Percentiles rank a stretch among this genome's conserved stretches.
Evolutionary conservation across 1,140 invertebrate genomes (phyloP).

Genomic region (Aphelenchoides avenae): DNA sequence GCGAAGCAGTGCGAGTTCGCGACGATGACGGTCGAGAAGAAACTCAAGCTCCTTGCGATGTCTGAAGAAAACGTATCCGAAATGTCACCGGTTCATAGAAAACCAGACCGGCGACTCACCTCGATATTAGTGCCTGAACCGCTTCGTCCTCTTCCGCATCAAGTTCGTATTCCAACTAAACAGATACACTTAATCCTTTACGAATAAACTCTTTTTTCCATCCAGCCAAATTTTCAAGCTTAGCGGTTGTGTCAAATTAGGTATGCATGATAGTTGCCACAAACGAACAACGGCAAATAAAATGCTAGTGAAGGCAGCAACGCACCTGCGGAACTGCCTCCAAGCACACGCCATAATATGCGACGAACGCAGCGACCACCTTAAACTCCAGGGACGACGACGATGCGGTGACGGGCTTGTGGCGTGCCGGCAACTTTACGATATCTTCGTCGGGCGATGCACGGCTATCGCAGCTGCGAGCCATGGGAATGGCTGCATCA

Average conservation of each 20-base stretch:
- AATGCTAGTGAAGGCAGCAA: neutral
- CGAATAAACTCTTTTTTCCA: neutral
- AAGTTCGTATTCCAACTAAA: slow-evolving; percentile 35
- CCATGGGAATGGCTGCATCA: slow-evolving; percentile 1
- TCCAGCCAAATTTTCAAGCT: neutral
- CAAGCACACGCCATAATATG: neutral
- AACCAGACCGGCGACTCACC: slow-evolving; percentile 2
- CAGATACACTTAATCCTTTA: neutral
- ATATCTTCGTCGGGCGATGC: neutral
- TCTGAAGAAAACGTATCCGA: slow-evolving; percentile 12
- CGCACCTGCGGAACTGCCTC: neutral
- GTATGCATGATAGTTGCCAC: too few species aligned
- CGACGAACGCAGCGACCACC: neutral
- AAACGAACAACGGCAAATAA: neutral
- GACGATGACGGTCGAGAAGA: slow-evolving; percentile 33
- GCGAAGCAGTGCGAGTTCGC: slow-evolving; percentile 17
- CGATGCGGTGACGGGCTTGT: neutral
- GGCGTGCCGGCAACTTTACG: slow-evolving; percentile 2
- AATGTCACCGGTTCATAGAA: neutral
- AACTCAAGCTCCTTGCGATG: slow-evolving; percentile 35
- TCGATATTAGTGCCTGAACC: slow-evolving; percentile 23
- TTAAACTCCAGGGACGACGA: neutral
- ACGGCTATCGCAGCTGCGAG: slow-evolving; percentile 8
- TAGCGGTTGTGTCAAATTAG: too few species aligned
- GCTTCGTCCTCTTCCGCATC: slow-evolving; percentile 36